Conservation (phyloP, 2,797 vertebrate species). For the Gallirallus australis region DNA sequence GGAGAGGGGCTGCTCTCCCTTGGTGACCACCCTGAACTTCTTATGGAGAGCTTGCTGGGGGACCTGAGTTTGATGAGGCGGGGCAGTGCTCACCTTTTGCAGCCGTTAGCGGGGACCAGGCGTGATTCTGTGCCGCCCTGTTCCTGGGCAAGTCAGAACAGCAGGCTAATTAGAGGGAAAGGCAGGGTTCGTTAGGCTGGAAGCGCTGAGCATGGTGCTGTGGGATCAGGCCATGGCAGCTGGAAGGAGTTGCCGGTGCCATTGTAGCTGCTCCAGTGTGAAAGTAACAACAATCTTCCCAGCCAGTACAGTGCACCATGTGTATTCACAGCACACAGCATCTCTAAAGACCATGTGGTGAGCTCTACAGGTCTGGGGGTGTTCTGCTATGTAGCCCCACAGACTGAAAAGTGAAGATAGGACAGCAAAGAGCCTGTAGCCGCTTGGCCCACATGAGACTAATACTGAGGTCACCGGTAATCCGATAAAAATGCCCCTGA, state of each 20-base stretch:
- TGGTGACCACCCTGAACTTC: fast-evolving
- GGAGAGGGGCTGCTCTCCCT: background rate
- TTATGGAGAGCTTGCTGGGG: background rate
- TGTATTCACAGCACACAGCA: fast-evolving
- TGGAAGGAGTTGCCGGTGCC: background rate
- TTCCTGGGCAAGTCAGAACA: conserved; percentile 37
- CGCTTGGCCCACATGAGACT: background rate
- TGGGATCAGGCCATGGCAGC: fast-evolving
- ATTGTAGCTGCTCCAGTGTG: background rate
- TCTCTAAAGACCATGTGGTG: background rate
- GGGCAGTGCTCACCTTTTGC: background rate
- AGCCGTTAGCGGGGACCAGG: background rate
- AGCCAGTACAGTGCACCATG: fast-evolving
- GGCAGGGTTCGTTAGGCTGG: background rate
- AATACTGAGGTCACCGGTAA: background rate
- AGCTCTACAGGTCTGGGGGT: background rate
- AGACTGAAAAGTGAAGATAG: background rate
- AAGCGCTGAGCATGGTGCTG: background rate
- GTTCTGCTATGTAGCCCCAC: fast-evolving
- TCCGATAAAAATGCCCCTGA: background rate
- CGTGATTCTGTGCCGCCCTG: background rate
- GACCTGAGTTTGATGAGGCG: background rate
- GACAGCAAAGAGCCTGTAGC: background rate
- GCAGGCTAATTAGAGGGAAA: background rate
- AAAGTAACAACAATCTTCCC: background rate